A percentile compares a stretch with the other conserved stretches of the same genome.
phyloP scores from a whole-genome alignment of 92 coral and sea anemone genomes.

The Zoanthus gigantus region DNA sequence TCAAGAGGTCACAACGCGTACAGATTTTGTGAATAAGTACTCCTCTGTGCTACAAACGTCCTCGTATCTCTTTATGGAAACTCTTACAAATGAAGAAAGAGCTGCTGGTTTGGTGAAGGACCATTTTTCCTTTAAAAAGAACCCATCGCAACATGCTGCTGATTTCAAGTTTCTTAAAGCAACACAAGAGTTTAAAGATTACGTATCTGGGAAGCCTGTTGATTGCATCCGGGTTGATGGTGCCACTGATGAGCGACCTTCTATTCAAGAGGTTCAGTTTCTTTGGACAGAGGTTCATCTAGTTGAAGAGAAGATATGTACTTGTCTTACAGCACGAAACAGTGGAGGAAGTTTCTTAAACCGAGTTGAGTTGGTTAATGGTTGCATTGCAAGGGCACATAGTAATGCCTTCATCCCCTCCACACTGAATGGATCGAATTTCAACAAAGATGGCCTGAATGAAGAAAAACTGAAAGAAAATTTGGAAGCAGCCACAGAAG shows the following conservation, averaged over 20 bases:
- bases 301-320: slow-evolving; percentile 9
- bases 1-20: slow-evolving; percentile 61
- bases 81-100: slow-evolving; percentile 51
- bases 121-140: slow-evolving; percentile 53
- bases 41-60: slow-evolving; percentile 59
- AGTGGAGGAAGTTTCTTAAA: slow-evolving; percentile 71
- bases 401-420: slow-evolving; percentile 69
- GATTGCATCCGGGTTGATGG: slow-evolving; percentile 73
- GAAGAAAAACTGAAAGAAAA: slow-evolving; percentile 61
- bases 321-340: slow-evolving; percentile 61
- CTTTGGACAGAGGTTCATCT: slow-evolving; percentile 64
- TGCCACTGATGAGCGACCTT: slow-evolving; percentile 63
- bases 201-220: slow-evolving; percentile 38
- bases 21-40: slow-evolving; percentile 66
- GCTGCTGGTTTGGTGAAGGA: slow-evolving; percentile 62
- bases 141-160: slow-evolving; percentile 67
- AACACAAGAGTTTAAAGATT: slow-evolving; percentile 61
- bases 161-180: slow-evolving; percentile 67
- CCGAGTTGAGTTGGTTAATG: slow-evolving; percentile 62
- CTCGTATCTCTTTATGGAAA: slow-evolving; percentile 65
- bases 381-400: slow-evolving; percentile 63
- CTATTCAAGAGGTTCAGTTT: slow-evolving; percentile 61
- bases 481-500: slow-evolving; percentile 68
- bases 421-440: slow-evolving; percentile 47
- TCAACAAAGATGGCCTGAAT: slow-evolving; percentile 49